Evolutionary conservation across 2,113 vertebrate genomes (phyloP), one percentile per base, ranked within the genome.

Genomic region (Neolamprologus toae): DNA sequence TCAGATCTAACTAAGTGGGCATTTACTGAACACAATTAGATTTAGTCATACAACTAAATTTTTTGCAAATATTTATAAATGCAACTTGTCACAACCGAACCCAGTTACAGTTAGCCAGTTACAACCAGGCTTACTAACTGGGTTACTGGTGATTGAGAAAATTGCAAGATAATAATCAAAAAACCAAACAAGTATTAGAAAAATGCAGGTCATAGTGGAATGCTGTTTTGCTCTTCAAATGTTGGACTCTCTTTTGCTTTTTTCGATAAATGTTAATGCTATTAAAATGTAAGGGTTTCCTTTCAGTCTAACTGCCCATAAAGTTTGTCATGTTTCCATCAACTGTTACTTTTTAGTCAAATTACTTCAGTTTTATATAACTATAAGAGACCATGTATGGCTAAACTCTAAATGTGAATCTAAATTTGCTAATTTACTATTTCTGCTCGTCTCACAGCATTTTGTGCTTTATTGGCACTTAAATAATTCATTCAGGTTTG

Each of bases 1-100:
- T 93, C 88, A 84, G 88, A 94, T 94, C 86, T 80, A 47, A 89
- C 82, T 73, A 91, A 90, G 87, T 85, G 63, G 90, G 82, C 76
- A 79, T 94, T 93, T 92, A 88, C 80, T 85, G 80, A 90, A 86
- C 47, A 89, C 89, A 85, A 89, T 78, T 87, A 49, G 51, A 86
- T 83, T 88, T 89, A 78, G 3, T 81, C 33, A 55, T 7, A 61
- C 66, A 57, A 42, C 19, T 40, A 54, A 11, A 1, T 47, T 47
- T 86, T 68, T 80, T n/a, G 84, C 28, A 11, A 92, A 87, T 89
- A 83, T 90, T 90, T 91, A 54, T 35, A 54, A 28, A 90, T 42
- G 28, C 4, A 26, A 66, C 31, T 11, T 80, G 12, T 80, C 16
- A 3, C 45, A 37, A 31, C 80, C 31, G 1, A 12, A 45, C 35